Percentiles rank a stretch among this genome's conserved stretches.
Evolutionary conservation across 2,888 invertebrate genomes (phyloP).

Genomic region (Drosophila nigritarsus): DNA sequence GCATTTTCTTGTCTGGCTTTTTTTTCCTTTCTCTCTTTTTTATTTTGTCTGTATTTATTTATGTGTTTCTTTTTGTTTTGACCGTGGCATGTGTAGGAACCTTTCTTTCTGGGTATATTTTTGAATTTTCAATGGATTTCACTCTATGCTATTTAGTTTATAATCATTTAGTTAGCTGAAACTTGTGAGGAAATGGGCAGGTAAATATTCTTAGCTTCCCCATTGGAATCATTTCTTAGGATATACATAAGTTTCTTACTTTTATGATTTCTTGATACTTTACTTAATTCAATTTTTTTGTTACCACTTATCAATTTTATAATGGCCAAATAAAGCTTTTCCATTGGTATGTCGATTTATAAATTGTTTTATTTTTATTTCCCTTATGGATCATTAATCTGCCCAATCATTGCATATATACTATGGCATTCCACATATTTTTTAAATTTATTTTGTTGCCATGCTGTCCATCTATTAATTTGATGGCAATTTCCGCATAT

Average conservation of each 20-base stretch:
- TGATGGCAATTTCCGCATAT: conserved; percentile 46
- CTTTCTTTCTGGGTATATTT: conserved; percentile 9
- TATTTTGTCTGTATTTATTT: conserved; percentile 36
- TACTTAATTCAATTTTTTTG: neutral
- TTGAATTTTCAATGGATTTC: conserved; percentile 13
- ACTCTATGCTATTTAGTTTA: neutral
- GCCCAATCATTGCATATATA: conserved; percentile 16
- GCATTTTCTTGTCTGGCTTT: conserved; percentile 35
- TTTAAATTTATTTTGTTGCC: conserved; percentile 28
- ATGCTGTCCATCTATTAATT: conserved; percentile 30
- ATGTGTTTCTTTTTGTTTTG: conserved; percentile 43
- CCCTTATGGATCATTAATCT: conserved; percentile 8
- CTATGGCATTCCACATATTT: conserved; percentile 5
- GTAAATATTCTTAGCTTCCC: neutral
- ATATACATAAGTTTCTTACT: neutral
- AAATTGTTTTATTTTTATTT: neutral
- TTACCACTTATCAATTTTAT: neutral
- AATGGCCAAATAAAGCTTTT: neutral
- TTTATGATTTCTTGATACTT: neutral
- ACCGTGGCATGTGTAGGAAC: conserved; percentile 28
- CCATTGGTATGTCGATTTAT: neutral
- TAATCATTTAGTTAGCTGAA: neutral
- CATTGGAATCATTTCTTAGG: neutral
- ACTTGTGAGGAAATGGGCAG: neutral
- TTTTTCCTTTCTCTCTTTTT: conserved; percentile 14